Base-by-base conservation (phyloP, 1,140 invertebrate genomes). In the Diorhabda sublineata region DNA sequence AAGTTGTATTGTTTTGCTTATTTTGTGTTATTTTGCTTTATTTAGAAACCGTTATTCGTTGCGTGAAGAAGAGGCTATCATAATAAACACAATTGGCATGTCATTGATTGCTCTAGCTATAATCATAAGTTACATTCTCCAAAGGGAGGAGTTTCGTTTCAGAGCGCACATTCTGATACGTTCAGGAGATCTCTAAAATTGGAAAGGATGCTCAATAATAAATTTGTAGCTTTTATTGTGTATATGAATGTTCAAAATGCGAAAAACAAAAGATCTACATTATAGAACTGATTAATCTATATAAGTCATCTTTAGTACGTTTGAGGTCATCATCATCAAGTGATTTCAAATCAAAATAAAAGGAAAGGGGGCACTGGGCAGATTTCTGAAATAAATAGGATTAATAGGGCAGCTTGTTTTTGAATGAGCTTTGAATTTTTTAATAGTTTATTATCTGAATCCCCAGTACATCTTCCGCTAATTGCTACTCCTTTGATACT, bases 81-180 rank as follows among this genome's bases (percentile, higher is more conserved):
- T 93, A 68, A 86, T 92, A 73, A 93, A 92, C 81, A 86, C 89
- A 43, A 86, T 93, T 77, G 91, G 88, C 42, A 86, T 91, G 79
- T 85, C 85, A 11, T 80, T 94, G 77, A 85, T 92, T 67, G 88
- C 86, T n/a, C 84, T 92, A 70, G 90, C 86, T 45, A 87, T 92
- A 71, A 78, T 92, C 52, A 85, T 92, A 57, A 80, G 80, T 6
- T 85, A 85, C 74, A 81, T 84, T 64, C 77, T 85, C 47, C 78
- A 80, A 67, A 78, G 81, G 71, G 80, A 82, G 72, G 79, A 81
- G 63, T 82, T 84, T 73, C 79, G 78, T 73, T 83, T 81, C 73
- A 75, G 80, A 57, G 77, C 80, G 44, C 81, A 85, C 64, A 82
- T 82, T 64, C 78, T 84, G 41, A 84, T 84, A 67, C 78, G 82